Percentiles rank a stretch among this genome's conserved stretches.
Conservation (phyloP, 1,140 invertebrate species). For the Octopus bimaculoides region DNA sequence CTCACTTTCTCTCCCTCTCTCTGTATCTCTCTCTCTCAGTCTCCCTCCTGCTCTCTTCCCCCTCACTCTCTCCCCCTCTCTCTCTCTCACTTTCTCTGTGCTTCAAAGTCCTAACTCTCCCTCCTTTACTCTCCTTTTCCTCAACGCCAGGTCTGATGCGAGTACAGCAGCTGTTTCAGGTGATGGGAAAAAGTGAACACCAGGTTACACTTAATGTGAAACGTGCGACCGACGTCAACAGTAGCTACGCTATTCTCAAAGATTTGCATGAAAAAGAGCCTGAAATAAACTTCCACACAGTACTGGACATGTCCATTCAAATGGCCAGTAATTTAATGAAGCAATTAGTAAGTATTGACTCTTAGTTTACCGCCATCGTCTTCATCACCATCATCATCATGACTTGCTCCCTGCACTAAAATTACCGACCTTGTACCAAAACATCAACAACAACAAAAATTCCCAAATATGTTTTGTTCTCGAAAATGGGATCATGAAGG, state of each 20-base stretch:
- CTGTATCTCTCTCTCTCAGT: too few relatives aligned
- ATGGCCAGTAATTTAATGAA: conserved; percentile 37
- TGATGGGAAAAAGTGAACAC: conserved; percentile 37
- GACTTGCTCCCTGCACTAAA: too few relatives aligned
- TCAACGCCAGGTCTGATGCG: conserved; percentile 37
- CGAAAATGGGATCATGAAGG: too few relatives aligned
- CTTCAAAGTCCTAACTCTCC: not conserved
- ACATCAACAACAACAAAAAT: too few relatives aligned
- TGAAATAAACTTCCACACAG: conserved; percentile 28
- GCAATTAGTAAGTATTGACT: conserved; percentile 27
- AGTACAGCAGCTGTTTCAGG: conserved; percentile 47
- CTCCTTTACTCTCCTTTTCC: not conserved
- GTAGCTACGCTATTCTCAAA: conserved; percentile 30
- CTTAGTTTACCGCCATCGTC: not conserved
- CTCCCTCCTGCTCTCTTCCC: too few relatives aligned
- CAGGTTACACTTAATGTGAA: conserved; percentile 42
- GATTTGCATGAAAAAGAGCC: conserved; percentile 31
- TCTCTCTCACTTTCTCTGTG: not conserved
- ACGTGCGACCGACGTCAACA: conserved; percentile 26
- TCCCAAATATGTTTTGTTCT: too few relatives aligned
- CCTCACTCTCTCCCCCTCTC: not conserved
- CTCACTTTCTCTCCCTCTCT: too few relatives aligned
- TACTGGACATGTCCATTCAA: conserved; percentile 40
- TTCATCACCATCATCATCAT: not conserved
- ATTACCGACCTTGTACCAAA: too few relatives aligned